These are phyloP conservation scores for Heliconius aoede DNA, from an alignment of 2,888 invertebrate genomes.

Conservation along the genomic window DNA sequence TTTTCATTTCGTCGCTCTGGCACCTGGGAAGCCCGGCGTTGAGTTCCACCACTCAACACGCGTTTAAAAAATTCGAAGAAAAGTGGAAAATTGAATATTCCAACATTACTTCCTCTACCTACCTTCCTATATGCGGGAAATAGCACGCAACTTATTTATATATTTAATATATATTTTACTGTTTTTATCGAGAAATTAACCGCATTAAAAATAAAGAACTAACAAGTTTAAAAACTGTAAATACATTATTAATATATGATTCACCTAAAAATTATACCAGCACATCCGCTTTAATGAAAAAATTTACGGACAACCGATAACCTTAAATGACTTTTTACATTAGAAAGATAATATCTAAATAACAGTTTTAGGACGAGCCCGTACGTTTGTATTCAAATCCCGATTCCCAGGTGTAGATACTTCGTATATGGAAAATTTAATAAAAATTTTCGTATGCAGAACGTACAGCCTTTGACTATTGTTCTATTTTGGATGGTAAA, in stretches of 20 bases:
- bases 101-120: too few relatives aligned
- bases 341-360: slow-evolving; percentile 43
- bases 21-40: too few relatives aligned
- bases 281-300: neutral
- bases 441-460: slow-evolving; percentile 65
- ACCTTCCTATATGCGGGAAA: too few relatives aligned
- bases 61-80: too few relatives aligned
- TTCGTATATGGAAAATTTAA: slow-evolving; percentile 72
- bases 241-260: neutral
- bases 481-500: slow-evolving; percentile 54
- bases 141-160: too few relatives aligned
- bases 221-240: too few relatives aligned
- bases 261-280: neutral
- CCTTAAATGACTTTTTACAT: slow-evolving; percentile 39
- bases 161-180: too few relatives aligned
- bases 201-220: too few relatives aligned
- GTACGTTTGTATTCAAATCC: slow-evolving; percentile 67
- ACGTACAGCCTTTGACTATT: slow-evolving; percentile 53
- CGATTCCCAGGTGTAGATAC: slow-evolving; percentile 62
- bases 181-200: too few relatives aligned
- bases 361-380: slow-evolving; percentile 42
- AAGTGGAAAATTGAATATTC: too few relatives aligned
- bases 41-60: too few relatives aligned
- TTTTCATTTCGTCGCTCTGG: too few relatives aligned
- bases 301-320: neutral